Conservation (phyloP, 1,140 invertebrate genomes). For the Solen grandis region DNA sequence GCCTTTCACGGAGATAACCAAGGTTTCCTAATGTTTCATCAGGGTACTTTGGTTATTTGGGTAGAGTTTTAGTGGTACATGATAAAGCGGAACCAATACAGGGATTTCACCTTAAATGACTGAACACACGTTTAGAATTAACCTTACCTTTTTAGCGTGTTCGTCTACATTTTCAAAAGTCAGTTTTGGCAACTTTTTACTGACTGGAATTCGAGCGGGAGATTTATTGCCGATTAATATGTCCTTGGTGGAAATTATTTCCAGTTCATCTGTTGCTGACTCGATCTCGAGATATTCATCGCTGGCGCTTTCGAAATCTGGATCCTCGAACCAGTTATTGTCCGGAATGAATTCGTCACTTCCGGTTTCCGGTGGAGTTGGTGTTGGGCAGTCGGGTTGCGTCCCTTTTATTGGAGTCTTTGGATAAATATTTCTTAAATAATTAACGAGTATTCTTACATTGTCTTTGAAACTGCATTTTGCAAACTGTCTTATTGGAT, state of each 20-base stretch:
- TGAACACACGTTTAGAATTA: background rate
- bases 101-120: no score
- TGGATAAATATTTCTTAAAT: background rate
- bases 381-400: background rate
- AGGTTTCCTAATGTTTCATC: no score
- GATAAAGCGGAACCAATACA: no score
- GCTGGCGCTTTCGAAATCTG: constrained; percentile 30
- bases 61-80: background rate
- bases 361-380: background rate
- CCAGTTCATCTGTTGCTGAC: background rate
- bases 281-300: constrained; percentile 30
- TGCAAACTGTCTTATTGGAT: no score
- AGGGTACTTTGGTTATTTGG: background rate
- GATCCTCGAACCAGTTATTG: constrained; percentile 29
- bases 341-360: background rate
- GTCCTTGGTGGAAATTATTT: background rate
- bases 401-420: background rate
- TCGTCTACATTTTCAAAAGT: background rate
- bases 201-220: background rate
- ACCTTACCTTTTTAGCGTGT: constrained; percentile 1
- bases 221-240: background rate
- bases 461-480: background rate
- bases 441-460: background rate
- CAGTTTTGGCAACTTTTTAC: no score
- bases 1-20: no score